Percentiles rank a stretch among this genome's conserved stretches.
phyloP scores from a whole-genome alignment of 2,888 invertebrate species.

The Cerastis rubricosa region DNA sequence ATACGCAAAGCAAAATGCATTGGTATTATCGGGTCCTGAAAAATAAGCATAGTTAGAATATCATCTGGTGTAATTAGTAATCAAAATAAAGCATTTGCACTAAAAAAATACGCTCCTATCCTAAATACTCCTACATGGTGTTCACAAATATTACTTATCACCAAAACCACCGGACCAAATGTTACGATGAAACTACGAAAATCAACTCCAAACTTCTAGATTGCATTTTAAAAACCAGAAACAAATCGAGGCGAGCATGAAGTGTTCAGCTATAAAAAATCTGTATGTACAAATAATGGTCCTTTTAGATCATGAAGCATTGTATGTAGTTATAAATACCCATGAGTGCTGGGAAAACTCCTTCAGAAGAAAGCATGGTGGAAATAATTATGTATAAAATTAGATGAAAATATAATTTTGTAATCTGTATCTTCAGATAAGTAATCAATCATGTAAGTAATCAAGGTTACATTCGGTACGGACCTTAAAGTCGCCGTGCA shows the following conservation, averaged over 20 bases:
- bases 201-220: conserved; percentile 67
- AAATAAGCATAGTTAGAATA: conserved; percentile 70
- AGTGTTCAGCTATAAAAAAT: conserved; percentile 78
- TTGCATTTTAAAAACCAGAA: conserved; percentile 69
- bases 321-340: conserved; percentile 84
- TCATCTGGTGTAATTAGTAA: conserved; percentile 48
- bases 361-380: conserved; percentile 84
- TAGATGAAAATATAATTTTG: conserved; percentile 71
- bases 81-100: conserved; percentile 69
- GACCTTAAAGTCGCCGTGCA: conserved; percentile 98
- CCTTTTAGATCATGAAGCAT: conserved; percentile 80
- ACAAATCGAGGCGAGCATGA: conserved; percentile 75
- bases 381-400: conserved; percentile 81
- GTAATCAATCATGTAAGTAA: conserved; percentile 39
- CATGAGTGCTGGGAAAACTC: conserved; percentile 85
- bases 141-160: conserved; percentile 68
- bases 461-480: conserved; percentile 65
- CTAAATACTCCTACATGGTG: conserved; percentile 70
- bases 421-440: conserved; percentile 58
- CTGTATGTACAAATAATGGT: conserved; percentile 77
- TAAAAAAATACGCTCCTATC: conserved; percentile 65
- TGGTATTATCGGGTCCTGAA: conserved; percentile 96
- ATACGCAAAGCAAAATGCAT: conserved; percentile 98
- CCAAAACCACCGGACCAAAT: conserved; percentile 73
- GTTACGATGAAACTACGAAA: conserved; percentile 70